phyloP scores from a whole-genome alignment of 2,888 invertebrate genomes.

The Drosophila acutilabella region DNA sequence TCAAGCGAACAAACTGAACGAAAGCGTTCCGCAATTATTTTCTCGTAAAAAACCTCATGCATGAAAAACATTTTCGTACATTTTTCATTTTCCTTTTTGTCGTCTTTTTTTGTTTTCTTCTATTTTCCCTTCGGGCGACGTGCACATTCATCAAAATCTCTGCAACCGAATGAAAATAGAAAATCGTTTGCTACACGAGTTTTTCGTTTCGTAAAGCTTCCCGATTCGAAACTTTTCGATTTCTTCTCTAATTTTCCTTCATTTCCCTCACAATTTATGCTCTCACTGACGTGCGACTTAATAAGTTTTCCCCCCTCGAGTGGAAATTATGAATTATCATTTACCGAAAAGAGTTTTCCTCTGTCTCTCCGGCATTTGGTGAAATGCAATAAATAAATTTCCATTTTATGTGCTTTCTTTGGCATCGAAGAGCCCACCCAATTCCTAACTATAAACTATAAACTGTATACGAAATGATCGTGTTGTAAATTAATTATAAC shows the following conservation, averaged over 20 bases:
- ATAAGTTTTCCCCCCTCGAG: constrained; percentile 57
- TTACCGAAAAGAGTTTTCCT: constrained; percentile 2
- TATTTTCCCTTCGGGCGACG: constrained; percentile 60
- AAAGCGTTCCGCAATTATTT: constrained; percentile 80
- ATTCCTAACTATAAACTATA: constrained; percentile 29
- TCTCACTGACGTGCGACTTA: constrained; percentile 71
- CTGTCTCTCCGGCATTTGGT: constrained; percentile 26
- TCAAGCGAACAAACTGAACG: constrained; percentile 43
- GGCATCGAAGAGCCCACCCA: constrained; percentile 38
- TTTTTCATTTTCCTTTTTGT: constrained; percentile 49
- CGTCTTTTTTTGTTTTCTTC: no score
- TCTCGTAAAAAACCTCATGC: constrained; percentile 78
- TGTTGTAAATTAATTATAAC: constrained; percentile 82
- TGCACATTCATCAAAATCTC: constrained; percentile 83
- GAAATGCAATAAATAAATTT: constrained; percentile 74
- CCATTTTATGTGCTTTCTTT: constrained; percentile 44
- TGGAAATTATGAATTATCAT: constrained; percentile 74
- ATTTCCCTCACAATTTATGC: constrained; percentile 70
- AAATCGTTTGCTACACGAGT: constrained; percentile 35
- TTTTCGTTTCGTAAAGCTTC: constrained; percentile 11
- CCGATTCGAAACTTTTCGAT: no score
- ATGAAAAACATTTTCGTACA: constrained; percentile 77
- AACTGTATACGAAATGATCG: constrained; percentile 56
- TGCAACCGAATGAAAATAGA: constrained; percentile 66
- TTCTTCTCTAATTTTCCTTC: constrained; percentile 15